phyloP scores from a whole-genome alignment of 2,113 vertebrate species.

The Antigone vipio region DNA sequence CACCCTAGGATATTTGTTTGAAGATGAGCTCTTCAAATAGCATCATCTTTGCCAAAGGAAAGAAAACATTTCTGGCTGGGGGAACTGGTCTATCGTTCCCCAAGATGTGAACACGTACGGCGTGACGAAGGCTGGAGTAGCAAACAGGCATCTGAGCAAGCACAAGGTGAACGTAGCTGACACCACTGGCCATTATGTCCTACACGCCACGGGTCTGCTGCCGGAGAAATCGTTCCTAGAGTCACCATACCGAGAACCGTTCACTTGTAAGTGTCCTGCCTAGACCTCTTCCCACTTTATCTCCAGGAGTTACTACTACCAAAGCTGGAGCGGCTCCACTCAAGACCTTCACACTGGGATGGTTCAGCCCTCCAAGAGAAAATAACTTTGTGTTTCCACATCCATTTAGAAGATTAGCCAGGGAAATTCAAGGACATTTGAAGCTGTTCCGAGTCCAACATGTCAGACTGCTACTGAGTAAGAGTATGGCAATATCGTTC shows the following conservation, averaged over 20 bases:
- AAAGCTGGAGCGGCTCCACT: not conserved
- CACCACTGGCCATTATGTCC: not conserved
- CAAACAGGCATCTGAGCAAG: not conserved
- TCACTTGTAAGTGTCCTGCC: not conserved
- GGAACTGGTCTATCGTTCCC: not conserved
- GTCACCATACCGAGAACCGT: fast-evolving
- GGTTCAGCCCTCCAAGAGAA: not conserved
- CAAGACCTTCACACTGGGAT: not conserved
- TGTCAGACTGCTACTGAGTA: not conserved
- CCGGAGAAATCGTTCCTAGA: fast-evolving
- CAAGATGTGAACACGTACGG: fast-evolving
- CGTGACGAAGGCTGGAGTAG: fast-evolving
- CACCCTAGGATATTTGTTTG: not conserved
- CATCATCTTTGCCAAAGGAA: not conserved
- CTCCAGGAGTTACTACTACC: not conserved
- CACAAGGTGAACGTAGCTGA: not conserved
- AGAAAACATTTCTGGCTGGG: not conserved
- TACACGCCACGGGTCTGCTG: too few relatives aligned
- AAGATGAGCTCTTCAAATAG: not conserved
- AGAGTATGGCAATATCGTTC: not conserved
- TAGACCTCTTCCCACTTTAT: fast-evolving
- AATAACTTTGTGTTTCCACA: not conserved
- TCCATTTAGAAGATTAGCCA: not conserved
- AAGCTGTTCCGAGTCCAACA: not conserved
- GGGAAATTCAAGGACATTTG: not conserved